Evolutionary conservation across 53 echinoderm and acorn worm species (phyloP), one percentile per base, ranked within the genome.

Genomic region (Luidia sarsii): DNA sequence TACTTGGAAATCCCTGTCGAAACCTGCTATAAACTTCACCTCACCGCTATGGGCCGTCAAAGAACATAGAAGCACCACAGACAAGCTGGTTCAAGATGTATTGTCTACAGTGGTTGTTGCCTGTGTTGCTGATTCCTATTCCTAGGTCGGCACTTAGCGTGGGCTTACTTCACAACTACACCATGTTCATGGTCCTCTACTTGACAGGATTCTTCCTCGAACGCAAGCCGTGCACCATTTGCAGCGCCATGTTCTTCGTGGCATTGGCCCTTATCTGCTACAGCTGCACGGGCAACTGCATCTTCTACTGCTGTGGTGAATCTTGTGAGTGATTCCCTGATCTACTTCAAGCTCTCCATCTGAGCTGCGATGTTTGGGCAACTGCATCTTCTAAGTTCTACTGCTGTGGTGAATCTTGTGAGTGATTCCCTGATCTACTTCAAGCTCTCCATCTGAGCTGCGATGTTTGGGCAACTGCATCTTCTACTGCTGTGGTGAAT

Each of bases 141-240:
- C 99, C 99, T 14, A 80, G 85, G 63, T 88, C 95, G 30, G 85
- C 87, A 27, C 69, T 99, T 48, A 99, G 83, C 31, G 80, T 90
- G 20, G 94, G 90, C 31, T 75, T 99, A 22, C 80, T 99, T 31
- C 99, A 99, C 68, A 91, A 94, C 85, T 91, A 99, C 70, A 94
- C 87, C n/a, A 99, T 99, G 99, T 99, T 99, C 72, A 91, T 99
- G 50, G 81, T 91, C 53, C 85, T 99, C 77, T 99, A 99, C 64
- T 79, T 99, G 37, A 85, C 99, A 13, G 89, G 99, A 45, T 99
- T 99, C 80, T 94, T 94, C 33, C 67, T 99, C 24, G 99, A 99
- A 62, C 57, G 99, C 16, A 94, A 94, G 72, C 99, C 99, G 6
- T 99, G 99, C 67, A 94, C 99, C 0, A 99, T 99, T 63, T 99